phyloP scores from a whole-genome alignment of 2,888 invertebrate genomes.

The Rotaria macrura region DNA sequence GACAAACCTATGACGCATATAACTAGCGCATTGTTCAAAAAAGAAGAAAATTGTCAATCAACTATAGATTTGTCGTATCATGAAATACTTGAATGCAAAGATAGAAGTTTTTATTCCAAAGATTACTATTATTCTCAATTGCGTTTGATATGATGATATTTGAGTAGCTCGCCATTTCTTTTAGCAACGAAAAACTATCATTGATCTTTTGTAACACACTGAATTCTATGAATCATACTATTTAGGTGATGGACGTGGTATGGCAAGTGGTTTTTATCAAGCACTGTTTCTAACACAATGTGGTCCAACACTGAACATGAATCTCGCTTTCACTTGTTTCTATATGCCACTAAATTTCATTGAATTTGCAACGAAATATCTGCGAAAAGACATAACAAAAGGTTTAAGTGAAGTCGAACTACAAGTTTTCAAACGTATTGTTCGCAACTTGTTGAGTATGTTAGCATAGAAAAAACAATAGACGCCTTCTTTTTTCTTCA shows the following conservation, averaged over 20 bases:
- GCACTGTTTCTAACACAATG: conserved; percentile 5
- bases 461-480: neutral
- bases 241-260: conserved; percentile 12
- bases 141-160: no score
- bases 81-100: no score
- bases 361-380: conserved; percentile 15
- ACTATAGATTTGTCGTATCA: no score
- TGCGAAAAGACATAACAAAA: neutral
- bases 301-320: neutral
- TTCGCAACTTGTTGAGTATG: neutral
- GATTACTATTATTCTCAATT: no score
- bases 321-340: neutral
- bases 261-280: conserved; percentile 14
- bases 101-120: no score
- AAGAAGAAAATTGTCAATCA: no score
- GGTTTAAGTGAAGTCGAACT: neutral
- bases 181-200: no score
- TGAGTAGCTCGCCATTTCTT: no score
- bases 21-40: no score
- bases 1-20: no score
- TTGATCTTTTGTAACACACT: neutral
- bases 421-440: neutral
- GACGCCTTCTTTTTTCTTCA: neutral
- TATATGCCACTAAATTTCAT: conserved; percentile 13
- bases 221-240: neutral